Percentiles rank a stretch among this genome's conserved stretches.
Conservation (phyloP, 2,888 invertebrate species). For the Agonopterix alstromeriana region DNA sequence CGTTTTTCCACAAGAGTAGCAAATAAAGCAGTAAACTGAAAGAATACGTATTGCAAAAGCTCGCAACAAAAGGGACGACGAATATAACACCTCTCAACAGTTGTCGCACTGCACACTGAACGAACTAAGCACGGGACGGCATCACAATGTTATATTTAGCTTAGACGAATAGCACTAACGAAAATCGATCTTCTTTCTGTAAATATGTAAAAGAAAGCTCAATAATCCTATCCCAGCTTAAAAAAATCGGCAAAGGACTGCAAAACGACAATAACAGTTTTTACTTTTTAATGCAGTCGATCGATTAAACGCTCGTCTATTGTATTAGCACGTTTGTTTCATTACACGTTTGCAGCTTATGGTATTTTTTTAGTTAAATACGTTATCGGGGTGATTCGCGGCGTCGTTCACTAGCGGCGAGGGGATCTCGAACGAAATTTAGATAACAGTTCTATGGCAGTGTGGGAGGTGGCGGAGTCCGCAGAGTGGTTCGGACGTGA, state of each 20-base stretch:
- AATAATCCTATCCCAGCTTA: slow-evolving; percentile 42
- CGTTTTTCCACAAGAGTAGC: slow-evolving; percentile 64
- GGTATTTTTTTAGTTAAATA: slow-evolving; percentile 20
- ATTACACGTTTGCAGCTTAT: slow-evolving; percentile 23
- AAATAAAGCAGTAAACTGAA: slow-evolving; percentile 44
- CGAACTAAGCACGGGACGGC: slow-evolving; percentile 70
- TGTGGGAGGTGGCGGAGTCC: slow-evolving; percentile 62
- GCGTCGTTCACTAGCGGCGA: slow-evolving; percentile 45
- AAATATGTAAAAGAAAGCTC: slow-evolving; percentile 34
- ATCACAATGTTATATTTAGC: slow-evolving; percentile 39
- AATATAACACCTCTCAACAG: slow-evolving; percentile 56
- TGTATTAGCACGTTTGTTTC: slow-evolving; percentile 38
- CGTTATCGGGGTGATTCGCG: slow-evolving; percentile 42
- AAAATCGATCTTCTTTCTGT: slow-evolving; percentile 31
- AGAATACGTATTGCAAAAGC: slow-evolving; percentile 49
- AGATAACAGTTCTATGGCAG: slow-evolving; percentile 68
- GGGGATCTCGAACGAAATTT: slow-evolving; percentile 56
- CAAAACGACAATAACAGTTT: slow-evolving; percentile 63
- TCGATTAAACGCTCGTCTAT: slow-evolving; percentile 63
- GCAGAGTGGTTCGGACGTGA: slow-evolving; percentile 65
- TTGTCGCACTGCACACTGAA: slow-evolving; percentile 63
- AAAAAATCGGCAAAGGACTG: slow-evolving; percentile 58
- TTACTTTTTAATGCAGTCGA: slow-evolving; percentile 69
- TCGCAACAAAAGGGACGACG: slow-evolving; percentile 57
- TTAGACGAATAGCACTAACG: slow-evolving; percentile 31